These are phyloP conservation scores for Cyprinodon tularosa DNA, from an alignment of 2,113 vertebrate genomes.

Conservation along the genomic window DNA sequence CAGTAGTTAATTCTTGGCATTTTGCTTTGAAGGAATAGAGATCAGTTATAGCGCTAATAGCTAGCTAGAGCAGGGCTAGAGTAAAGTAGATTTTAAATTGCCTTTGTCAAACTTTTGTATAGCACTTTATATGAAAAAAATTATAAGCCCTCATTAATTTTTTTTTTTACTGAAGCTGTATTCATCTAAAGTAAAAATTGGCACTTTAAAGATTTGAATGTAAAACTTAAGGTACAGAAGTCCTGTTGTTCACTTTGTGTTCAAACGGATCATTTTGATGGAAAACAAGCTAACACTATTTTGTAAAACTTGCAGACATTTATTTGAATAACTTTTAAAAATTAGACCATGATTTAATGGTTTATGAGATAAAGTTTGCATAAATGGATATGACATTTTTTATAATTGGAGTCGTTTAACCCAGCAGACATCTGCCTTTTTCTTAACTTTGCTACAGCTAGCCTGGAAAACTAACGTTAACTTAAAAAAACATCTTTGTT, in stretches of 20 bases:
- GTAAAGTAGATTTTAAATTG: neutral
- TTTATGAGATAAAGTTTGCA: neutral
- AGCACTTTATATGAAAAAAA: neutral
- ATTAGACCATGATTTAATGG: neutral
- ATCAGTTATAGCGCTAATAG: too few relatives aligned
- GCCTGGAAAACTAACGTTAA: neutral
- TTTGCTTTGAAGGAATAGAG: neutral
- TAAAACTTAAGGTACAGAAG: too few relatives aligned
- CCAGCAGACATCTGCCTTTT: too few relatives aligned
- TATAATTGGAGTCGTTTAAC: neutral
- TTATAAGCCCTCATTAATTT: too few relatives aligned
- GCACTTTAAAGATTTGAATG: too few relatives aligned
- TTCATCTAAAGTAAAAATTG: too few relatives aligned
- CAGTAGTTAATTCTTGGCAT: neutral
- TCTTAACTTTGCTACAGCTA: too few relatives aligned
- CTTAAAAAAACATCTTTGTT: neutral
- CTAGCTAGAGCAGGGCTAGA: neutral
- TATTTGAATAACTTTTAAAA: neutral
- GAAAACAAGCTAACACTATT: too few relatives aligned
- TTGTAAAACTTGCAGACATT: neutral
- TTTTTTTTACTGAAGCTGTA: too few relatives aligned
- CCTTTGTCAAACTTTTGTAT: neutral
- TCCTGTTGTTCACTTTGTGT: too few relatives aligned
- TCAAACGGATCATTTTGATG: too few relatives aligned
- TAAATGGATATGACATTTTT: neutral